Evolutionary conservation across 2,888 invertebrate species (phyloP).

Genomic region (Syrphus vitripennis): DNA sequence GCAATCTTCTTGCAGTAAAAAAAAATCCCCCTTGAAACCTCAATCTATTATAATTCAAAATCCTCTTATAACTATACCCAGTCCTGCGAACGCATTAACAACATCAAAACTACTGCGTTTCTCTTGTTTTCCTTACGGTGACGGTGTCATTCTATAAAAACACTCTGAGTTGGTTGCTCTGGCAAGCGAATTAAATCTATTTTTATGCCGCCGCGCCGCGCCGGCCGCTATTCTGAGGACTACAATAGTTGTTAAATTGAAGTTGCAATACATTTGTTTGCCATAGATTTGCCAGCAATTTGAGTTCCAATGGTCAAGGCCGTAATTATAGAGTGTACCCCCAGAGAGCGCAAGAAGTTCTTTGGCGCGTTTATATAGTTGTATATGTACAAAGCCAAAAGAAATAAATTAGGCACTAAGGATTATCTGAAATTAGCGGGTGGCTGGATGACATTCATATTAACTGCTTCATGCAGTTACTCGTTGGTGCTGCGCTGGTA

Average conservation of each 20-base stretch:
- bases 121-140: not conserved
- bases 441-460: constrained; percentile 66
- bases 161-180: not conserved
- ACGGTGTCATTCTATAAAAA: constrained; percentile 7
- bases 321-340: constrained; percentile 42
- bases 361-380: not conserved
- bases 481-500: too few relatives aligned
- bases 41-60: constrained; percentile 57
- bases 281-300: constrained; percentile 50
- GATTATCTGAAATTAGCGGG: constrained; percentile 67
- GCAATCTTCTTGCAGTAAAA: constrained; percentile 5
- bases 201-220: too few relatives aligned
- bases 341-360: not conserved
- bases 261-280: constrained; percentile 61
- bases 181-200: constrained; percentile 63
- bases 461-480: constrained; percentile 11
- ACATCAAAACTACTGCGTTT: constrained; percentile 44
- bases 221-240: too few relatives aligned
- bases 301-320: constrained; percentile 23
- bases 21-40: constrained; percentile 21
- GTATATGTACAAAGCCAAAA: not conserved
- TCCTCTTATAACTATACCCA: constrained; percentile 60
- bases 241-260: not conserved
- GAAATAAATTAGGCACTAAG: constrained; percentile 36
- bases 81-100: constrained; percentile 51